Base-by-base conservation (phyloP, 2,797 vertebrate species). In the Buceros bicornis region DNA sequence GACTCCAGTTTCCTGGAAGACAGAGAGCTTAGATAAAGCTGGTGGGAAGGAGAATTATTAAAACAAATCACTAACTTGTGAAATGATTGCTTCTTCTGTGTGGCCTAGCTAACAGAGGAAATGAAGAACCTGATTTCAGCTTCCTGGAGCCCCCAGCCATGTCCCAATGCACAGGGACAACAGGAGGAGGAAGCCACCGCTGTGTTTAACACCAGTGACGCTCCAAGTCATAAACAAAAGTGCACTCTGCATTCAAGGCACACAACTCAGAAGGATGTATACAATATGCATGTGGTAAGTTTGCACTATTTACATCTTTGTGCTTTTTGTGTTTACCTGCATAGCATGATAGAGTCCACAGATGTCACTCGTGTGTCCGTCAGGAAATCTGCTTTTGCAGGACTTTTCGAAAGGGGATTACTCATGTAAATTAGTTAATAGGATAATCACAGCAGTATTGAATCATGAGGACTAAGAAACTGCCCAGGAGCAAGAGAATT, bases 111-210 rank as follows among this genome's bases (percentile, higher is more conserved):
- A 45, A 72, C 19, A 10, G 21, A 74, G 54, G 74, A 82, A 82
- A 45, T 31, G 37, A 57, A 69, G 54, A 88, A 66, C 8, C 24
- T 40, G 28, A 43, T 80, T 73, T 57, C 64, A 73, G n/a, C 57
- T 74, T 78, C 61, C 60, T 51, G 20, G 67, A 82, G 31, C 6
- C 4, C 33, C 29, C 19, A 80, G 18, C 7, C 37, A 57, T 33
- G 33, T 25, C 13, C 28, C 79, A 58, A 3, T 5, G 29, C 40
- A 53, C 40, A 61, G 35, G 1, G 2, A 15, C 48, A 62, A 6
- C 0, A 4, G 14, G 20, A 88, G 24, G 40, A 85, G 53, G 70
- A 73, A 81, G 11, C 25, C 72, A 60, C 16, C 0, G 0, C 35
- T 60, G 16, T 57, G 20, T 64, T 67, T 53, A 42, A 24, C 4